These are phyloP conservation scores for Orestias chungarensis DNA, from an alignment of 2,797 vertebrate species.

Conservation along the genomic window DNA sequence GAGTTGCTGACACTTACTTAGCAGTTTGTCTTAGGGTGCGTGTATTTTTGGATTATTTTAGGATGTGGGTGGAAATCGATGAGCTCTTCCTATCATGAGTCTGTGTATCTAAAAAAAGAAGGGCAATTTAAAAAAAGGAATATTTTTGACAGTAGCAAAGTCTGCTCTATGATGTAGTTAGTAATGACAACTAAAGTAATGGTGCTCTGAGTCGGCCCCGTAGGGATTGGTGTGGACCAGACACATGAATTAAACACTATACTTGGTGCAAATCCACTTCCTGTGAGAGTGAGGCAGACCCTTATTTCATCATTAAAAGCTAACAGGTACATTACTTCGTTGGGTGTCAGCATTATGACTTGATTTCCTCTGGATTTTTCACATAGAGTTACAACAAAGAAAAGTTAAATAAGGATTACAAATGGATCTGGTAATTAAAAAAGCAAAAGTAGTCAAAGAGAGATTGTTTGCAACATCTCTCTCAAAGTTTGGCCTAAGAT, in stretches of 20 bases:
- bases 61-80: constrained; percentile 63
- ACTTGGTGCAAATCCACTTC: constrained; percentile 59
- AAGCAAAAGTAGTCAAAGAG: not conserved
- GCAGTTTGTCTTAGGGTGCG: constrained; percentile 31
- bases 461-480: not conserved
- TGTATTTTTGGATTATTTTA: constrained; percentile 56
- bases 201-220: constrained; percentile 59
- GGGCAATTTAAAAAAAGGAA: constrained; percentile 64
- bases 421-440: too few species aligned
- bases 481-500: not conserved
- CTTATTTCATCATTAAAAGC: constrained; percentile 67
- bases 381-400: too few species aligned
- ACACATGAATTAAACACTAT: constrained; percentile 71
- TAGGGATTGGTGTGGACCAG: constrained; percentile 66
- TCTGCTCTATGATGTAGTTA: constrained; percentile 71
- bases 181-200: constrained; percentile 75
- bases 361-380: constrained; percentile 63
- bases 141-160: constrained; percentile 59
- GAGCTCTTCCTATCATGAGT: constrained; percentile 50
- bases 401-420: too few species aligned
- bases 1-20: constrained; percentile 23
- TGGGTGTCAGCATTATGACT: constrained; percentile 53
- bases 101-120: constrained; percentile 60
- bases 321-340: constrained; percentile 49
- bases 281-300: constrained; percentile 59